Evolutionary conservation across 2,888 invertebrate species (phyloP), one percentile per base, ranked within the genome.

Genomic region (Congeria kusceri): DNA sequence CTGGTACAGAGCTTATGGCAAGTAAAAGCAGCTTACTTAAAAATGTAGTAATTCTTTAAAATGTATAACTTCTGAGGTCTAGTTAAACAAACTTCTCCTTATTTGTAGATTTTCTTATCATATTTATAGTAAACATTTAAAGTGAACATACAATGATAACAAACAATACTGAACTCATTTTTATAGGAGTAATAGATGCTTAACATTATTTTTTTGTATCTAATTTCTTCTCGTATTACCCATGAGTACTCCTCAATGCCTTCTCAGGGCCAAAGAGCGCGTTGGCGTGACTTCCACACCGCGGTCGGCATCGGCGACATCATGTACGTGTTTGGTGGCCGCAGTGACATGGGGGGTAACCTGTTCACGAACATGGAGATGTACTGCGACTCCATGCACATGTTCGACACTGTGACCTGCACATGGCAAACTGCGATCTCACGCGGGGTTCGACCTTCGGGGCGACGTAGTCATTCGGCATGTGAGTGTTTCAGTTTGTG

Each of bases 261-360:
- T 29, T 88, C 91, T 23, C 87, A 95, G 94, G 97, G 96, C 29
- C 94, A 93, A 44, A 95, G 95, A 46, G 96, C 96, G 20, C 95
- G 95, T 23, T 96, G 96, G 92, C 95, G 97, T 77, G 98, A 98
- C 93, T 98, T 98, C 91, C 98, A 98, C 93, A 96, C 98, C 2
- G 96, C 97, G 0, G 96, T 96, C 1, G 95, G 96, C 28, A 95
- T 97, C 80, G 95, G 95, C 59, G 95, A 96, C 86, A 95, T 95
- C 85, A 98, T 98, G 96, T 98, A 97, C 91, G 95, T 98, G 64
- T 98, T 97, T 94, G 98, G 98, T 11, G 98, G 98, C 0, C 95
- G 98, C 65, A 96, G 97, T 72, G 97, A 97, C 89, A 94, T 95
- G 63, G 95, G 95, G 80, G 95, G 95, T 28, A 95, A 95, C 7